Conservation (phyloP, 2,113 vertebrate species). For the Lagopus muta region DNA sequence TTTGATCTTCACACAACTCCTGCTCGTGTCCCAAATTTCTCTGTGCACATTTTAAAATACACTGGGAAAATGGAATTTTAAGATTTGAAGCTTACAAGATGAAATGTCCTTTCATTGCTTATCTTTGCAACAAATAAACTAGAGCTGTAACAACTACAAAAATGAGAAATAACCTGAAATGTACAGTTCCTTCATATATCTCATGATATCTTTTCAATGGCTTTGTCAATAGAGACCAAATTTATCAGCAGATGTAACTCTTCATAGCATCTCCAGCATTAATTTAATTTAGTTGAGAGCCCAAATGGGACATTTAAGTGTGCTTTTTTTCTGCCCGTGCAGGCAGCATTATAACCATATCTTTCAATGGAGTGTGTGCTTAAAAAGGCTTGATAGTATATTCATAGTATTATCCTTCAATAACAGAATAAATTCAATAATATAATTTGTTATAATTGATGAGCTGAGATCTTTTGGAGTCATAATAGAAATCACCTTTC, state of each 20-base stretch:
- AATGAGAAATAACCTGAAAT: neutral
- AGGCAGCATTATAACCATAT: neutral
- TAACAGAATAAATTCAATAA: neutral
- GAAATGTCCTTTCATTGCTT: neutral
- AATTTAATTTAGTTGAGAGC: neutral
- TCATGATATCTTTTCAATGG: neutral
- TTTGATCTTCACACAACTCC: constrained; percentile 50
- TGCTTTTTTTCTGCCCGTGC: neutral
- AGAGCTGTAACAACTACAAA: neutral
- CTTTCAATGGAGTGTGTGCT: neutral
- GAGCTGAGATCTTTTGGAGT: neutral
- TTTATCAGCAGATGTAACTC: neutral
- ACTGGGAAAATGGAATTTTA: neutral
- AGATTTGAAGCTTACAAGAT: neutral
- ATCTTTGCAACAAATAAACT: neutral
- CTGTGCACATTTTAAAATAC: neutral
- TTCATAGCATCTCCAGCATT: neutral
- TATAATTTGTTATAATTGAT: neutral
- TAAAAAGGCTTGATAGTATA: neutral
- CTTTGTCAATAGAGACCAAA: neutral
- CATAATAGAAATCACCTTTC: neutral
- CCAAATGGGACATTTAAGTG: neutral
- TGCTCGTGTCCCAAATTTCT: constrained; percentile 16
- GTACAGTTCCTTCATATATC: neutral
- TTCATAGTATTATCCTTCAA: neutral